Base-by-base conservation (phyloP, 2,113 vertebrate species). In the Lasiurus borealis region DNA sequence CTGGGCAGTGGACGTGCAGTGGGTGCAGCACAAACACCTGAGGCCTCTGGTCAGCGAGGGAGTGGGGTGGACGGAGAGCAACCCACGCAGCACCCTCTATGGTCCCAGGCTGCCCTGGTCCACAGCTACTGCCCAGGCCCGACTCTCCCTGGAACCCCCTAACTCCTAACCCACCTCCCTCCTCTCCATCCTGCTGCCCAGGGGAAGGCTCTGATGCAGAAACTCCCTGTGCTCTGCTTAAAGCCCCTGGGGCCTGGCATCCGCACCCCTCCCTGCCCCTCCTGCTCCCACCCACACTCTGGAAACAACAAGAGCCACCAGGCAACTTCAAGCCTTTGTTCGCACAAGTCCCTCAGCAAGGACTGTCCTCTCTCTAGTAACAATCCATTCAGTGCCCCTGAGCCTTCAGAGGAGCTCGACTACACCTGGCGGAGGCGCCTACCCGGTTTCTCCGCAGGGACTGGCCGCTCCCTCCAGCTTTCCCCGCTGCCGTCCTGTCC, bases 401-500 rank as follows among this genome's bases (percentile, higher is more conserved):
- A 25, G 83, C 73, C 68, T 73, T 50, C 29, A 15, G 75, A 62
- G 52, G 31, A 50, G 64, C 76, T 64, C 16, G 0, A 71, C 27
- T 13, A 25, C 84, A n/a, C 48, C 76, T 2, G 3, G 10, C 0
- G 0, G 36, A 36, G 81, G 34, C 3, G 77, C 14, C 44, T 29
- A 25, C n/a, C 25, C 18, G 3, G 12, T 9, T 3, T 27, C 25
- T 40, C 31, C 2, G 0, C 3, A 19, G 44, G 25, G 62, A 25
- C 23, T 2, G 31, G 52, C 77, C 40, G 19, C 8, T 52, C 31
- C 54, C 64, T 75, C 66, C 46, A 6, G 40, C 54, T 40, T n/a
- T 18, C 34, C 57, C 52, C 85, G 12, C 34, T 5, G 29, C 36
- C 13, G 4, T 14, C 44, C 2, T 31, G 19, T 10, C 46, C 80